Percentiles rank a stretch among this genome's conserved stretches.
phyloP scores from a whole-genome alignment of 2,797 vertebrate species.

The Danionella dracula region DNA sequence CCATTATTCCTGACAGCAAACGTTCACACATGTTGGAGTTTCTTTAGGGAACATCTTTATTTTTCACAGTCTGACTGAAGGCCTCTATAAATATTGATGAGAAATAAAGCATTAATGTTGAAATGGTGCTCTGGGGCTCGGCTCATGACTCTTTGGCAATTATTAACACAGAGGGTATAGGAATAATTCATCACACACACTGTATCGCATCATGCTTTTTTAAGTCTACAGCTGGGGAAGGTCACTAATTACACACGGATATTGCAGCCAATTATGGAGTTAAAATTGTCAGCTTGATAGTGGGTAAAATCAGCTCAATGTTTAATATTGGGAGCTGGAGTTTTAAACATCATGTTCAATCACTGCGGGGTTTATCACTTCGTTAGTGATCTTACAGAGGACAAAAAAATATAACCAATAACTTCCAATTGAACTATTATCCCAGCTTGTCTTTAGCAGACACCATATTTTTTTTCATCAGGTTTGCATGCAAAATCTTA shows the following conservation, averaged over 20 bases:
- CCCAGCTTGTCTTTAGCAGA: no score
- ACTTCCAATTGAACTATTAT: no score
- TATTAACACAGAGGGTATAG: conserved; percentile 74
- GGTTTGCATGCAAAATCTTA: no score
- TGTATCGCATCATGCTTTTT: conserved; percentile 60
- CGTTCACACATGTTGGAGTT: neutral
- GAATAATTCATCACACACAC: conserved; percentile 72
- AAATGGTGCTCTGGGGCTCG: conserved; percentile 68
- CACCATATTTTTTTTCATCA: no score
- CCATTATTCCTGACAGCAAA: conserved; percentile 4
- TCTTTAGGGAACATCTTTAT: conserved; percentile 2
- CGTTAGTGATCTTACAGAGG: conserved; percentile 52
- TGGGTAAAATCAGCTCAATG: conserved; percentile 61
- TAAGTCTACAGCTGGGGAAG: conserved; percentile 59
- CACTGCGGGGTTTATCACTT: conserved; percentile 58
- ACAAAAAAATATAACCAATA: neutral
- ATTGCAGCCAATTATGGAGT: conserved; percentile 67
- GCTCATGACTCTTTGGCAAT: conserved; percentile 69
- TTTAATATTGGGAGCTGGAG: conserved; percentile 62
- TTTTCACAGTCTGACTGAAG: conserved; percentile 54
- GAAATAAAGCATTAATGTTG: conserved; percentile 72
- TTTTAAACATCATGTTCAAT: conserved; percentile 66
- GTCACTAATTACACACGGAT: conserved; percentile 68
- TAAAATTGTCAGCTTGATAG: conserved; percentile 61
- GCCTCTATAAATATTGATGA: conserved; percentile 74